Evolutionary conservation across 2,113 vertebrate genomes (phyloP), one percentile per base, ranked within the genome.

Genomic region (Chloebia gouldiae): DNA sequence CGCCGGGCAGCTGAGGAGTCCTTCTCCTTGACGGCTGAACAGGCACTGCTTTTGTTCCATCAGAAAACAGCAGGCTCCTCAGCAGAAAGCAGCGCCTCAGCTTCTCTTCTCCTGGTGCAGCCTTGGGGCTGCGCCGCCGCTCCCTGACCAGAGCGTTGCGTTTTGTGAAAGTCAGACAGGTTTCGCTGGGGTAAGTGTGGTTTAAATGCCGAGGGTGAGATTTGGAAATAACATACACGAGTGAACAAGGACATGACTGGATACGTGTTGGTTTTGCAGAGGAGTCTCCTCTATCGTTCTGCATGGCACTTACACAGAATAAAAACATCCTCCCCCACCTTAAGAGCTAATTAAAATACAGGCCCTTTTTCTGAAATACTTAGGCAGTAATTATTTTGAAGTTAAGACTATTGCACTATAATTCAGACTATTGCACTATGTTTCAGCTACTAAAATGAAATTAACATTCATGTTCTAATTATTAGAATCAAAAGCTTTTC

Each of bases 1-100:
- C 6, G 66, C 27, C 45, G 22, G 12, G 33, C 53, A 0, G 37
- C 4, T 11, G 2, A 0, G 2, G 11, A 5, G 20, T 3, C 57
- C 42, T 13, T 6, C 22, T 19, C 4, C 8, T 1, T 25, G n/a
- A 5, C 31, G 31, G 44, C 7, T 22, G 25, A 25, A 4, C 10
- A 8, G 13, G 6, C 23, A 19, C 53, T 11, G 81, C 51, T 33
- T 31, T 13, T 50, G 9, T 59, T 35, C 10, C 28, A 1, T 13
- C 33, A 8, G 49, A 4, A 17, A 45, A 24, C 51, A 27, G 15
- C 21, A 2, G 50, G 35, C 17, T 51, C 13, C 37, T 44, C 56
- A 7, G 19, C 28, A 8, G 2, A 6, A 33, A 18, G 65, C 69
- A 6, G 28, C 30, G 19, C 3, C 64, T 65, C 50, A 0, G n/a